Base-by-base conservation (phyloP, 2,113 vertebrate genomes). In the human (Homo sapiens) region DNA sequence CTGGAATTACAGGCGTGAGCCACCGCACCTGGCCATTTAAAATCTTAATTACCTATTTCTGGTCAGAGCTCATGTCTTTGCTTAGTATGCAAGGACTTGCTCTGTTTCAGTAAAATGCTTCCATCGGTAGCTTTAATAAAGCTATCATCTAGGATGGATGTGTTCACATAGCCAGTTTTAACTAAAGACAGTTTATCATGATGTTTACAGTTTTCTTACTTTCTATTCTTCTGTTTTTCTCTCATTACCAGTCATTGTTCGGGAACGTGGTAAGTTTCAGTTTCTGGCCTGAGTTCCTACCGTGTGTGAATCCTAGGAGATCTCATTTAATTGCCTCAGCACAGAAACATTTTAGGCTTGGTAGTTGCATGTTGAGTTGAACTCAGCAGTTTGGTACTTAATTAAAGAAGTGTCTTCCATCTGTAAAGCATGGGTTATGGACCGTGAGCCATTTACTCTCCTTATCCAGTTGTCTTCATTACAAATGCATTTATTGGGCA, bases 201-300 rank as follows among this genome's bases (percentile, higher is more conserved):
- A 94, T 98, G 98, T 90, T 99, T 98, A 98, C 98, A 98, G 95
- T 98, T 98, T 99, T 97, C 99, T 99, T 99, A 99, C 99, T 98
- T 98, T 99, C 97, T 99, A 89, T 98, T 98, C 92, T 98, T 98
- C 98, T 98, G 87, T 98, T 98, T 98, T 98, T 98, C 98, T 98
- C 98, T 98, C 94, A 93, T 98, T 92, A 98, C 99, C 99, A 99
- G 99, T 99, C 99, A 99, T 99, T 99, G 99, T 99, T 99, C 99
- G 99, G 99, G 99, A 99, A 99, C 99, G 99, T 99, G 99, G 99
- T 99, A 99, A 98, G 99, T 99, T 97, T 98, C 98, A 97, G 97
- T 98, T 98, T 98, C 98, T 97, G 91, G 97, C 98, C 98, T 93
- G 98, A 87, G 90, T 98, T 98, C 70, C 97, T 98, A 80, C 95